Conservation (phyloP, 2,888 invertebrate species). For the Drosophila colorata region DNA sequence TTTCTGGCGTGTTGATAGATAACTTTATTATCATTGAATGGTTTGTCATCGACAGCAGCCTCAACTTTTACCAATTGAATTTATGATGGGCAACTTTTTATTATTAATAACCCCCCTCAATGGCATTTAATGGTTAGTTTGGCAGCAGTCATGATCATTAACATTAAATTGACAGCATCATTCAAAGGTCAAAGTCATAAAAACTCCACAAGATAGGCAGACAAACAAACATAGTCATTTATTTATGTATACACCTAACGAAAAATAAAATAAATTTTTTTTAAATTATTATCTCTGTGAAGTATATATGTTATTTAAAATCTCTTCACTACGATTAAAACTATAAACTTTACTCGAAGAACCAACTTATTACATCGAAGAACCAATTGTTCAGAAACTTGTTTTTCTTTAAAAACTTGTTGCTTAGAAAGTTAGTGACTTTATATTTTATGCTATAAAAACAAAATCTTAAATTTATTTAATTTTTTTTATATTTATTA, state of each 20-base stretch:
- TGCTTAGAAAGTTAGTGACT: too few relatives aligned
- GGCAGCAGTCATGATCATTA: constrained; percentile 63
- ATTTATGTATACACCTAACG: background rate
- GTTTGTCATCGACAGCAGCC: constrained; percentile 33
- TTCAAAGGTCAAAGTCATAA: constrained; percentile 72
- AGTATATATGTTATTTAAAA: too few relatives aligned
- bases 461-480: too few relatives aligned
- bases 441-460: too few relatives aligned
- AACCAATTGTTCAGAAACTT: too few relatives aligned
- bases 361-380: too few relatives aligned
- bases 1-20: constrained; percentile 41
- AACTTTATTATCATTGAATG: constrained; percentile 64
- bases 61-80: constrained; percentile 54
- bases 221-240: constrained; percentile 17
- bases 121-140: constrained; percentile 59
- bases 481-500: too few relatives aligned
- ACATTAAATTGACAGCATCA: constrained; percentile 54
- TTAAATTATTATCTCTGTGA: background rate
- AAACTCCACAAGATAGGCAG: constrained; percentile 20
- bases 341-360: too few relatives aligned
- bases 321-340: too few relatives aligned
- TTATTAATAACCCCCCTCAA: constrained; percentile 47
- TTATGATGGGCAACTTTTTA: constrained; percentile 62
- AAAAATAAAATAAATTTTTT: background rate
- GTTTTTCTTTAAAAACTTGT: too few relatives aligned